Evolutionary conservation across 2,113 vertebrate species (phyloP), one percentile per base, ranked within the genome.

Genomic region (Himantopus leucocephalus): DNA sequence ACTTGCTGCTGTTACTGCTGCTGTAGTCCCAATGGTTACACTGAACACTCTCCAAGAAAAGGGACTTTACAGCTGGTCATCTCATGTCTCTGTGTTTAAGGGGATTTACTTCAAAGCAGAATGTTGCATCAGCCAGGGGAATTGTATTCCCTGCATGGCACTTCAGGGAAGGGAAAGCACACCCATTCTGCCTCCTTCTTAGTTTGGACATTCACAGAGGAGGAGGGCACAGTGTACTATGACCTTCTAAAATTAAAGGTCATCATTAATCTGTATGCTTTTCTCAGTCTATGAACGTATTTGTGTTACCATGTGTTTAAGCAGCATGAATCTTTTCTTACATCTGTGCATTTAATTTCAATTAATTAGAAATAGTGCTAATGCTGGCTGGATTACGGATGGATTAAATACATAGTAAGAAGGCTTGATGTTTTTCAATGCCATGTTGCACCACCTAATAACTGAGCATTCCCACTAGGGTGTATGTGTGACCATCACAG

Each of bases 341-440:
- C 84, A 92, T 93, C 94, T 95, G 91, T 97, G 84, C 81, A 90
- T 94, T 96, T 94, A 92, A 95, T 96, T 96, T 95, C 48, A 83
- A 94, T 95, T 94, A 97, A 95, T 95, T 96, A 97, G 64, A 92
- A 93, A 90, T 35, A 77, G 92, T 76, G 91, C 76, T 96, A 95
- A 95, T 93, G 68, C 92, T 84, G 76, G 60, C 41, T 70, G 94
- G 95, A 96, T 97, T 94, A 96, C 58, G 47, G 48, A 58, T n/a
- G 66, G 90, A 97, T 95, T 97, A 96, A 89, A 85, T n/a, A 63
- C 16, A 2, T 27, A 79, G 45, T 86, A 94, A 81, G 84, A 78
- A 93, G 48, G 64, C 21, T 41, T 88, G 64, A 47, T 92, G 62
- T 48, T 91, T 95, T 94, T 77, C 76, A 89, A 7, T 66, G 58